Evolutionary conservation across 2,888 invertebrate genomes (phyloP), one percentile per base, ranked within the genome.

Genomic region (Ornithoptera alexandrae): DNA sequence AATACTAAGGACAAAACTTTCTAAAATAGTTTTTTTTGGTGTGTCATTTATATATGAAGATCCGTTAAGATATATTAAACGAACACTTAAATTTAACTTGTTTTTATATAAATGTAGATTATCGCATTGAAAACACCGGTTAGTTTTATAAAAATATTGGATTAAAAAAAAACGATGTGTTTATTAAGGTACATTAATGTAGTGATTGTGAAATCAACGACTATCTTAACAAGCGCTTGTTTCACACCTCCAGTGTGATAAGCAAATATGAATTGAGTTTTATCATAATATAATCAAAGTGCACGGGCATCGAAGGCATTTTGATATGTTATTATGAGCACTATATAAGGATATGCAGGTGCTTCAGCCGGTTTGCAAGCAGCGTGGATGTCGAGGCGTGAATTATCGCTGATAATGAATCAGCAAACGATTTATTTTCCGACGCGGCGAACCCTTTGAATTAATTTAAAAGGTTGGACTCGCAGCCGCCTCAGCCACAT

Each of bases 341-440:
- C 62, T 67, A 24, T 67, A 67, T 62, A 62, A 58, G 66, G 66
- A 24, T 22, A 22, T 58, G 36, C 8, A 69, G 58, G 65, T 62
- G 58, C 53, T 62, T 58, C 20, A 39, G 60, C 63, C 66, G 67
- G 67, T 58, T 22, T 70, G 71, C 70, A 69, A 63, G 67, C 69
- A 62, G 66, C 68, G 67, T 70, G 72, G 74, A 74, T 67, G 69
- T 71, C 72, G 74, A 75, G 77, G 82, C 78, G 84, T 80, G 81
- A 87, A 85, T 86, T 87, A 88, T 87, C 86, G 81, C 84, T 80
- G 79, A 78, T 83, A 79, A 86, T 87, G 87, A 22, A 89, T 88
- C 85, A 78, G 81, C 80, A 74, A 79, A 76, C 81, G 80, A 84
- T 85, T 84, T 84, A 87, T 85, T 84, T 80, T 81, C 73, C 73